These are phyloP conservation scores for Patella depressa DNA, from an alignment of 2,888 invertebrate species.

Conservation along the genomic window DNA sequence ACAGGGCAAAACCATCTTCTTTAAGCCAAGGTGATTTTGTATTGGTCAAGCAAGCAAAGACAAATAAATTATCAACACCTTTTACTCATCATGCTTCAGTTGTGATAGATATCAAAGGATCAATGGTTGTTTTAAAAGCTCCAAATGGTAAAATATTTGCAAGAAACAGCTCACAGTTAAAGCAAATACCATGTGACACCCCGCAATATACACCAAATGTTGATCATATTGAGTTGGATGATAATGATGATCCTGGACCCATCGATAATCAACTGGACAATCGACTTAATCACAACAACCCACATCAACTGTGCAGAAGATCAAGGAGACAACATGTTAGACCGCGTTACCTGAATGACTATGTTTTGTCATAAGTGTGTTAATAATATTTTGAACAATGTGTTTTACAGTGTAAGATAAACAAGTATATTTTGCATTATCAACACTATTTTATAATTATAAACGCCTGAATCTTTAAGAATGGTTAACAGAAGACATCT, in stretches of 20 bases:
- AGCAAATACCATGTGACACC: background rate
- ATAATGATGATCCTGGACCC: background rate
- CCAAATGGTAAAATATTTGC: background rate
- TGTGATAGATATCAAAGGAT: background rate
- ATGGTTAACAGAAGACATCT: background rate
- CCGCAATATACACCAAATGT: background rate
- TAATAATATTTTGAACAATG: too few species aligned
- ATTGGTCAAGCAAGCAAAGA: conserved; percentile 1
- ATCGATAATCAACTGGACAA: too few species aligned
- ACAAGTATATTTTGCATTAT: too few species aligned
- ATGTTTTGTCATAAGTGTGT: background rate
- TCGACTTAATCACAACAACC: background rate
- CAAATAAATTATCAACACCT: background rate
- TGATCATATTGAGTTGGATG: background rate
- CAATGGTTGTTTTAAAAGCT: background rate
- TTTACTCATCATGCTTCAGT: background rate
- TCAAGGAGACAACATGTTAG: background rate
- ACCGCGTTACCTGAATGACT: background rate
- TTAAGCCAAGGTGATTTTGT: background rate
- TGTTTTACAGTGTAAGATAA: too few species aligned
- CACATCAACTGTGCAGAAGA: background rate
- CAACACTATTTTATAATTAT: background rate
- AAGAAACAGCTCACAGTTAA: background rate
- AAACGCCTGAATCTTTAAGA: background rate
- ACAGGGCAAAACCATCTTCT: background rate